These are phyloP conservation scores for Punctoribates punctum DNA, from an alignment of 2,888 invertebrate species.

Conservation along the genomic window DNA sequence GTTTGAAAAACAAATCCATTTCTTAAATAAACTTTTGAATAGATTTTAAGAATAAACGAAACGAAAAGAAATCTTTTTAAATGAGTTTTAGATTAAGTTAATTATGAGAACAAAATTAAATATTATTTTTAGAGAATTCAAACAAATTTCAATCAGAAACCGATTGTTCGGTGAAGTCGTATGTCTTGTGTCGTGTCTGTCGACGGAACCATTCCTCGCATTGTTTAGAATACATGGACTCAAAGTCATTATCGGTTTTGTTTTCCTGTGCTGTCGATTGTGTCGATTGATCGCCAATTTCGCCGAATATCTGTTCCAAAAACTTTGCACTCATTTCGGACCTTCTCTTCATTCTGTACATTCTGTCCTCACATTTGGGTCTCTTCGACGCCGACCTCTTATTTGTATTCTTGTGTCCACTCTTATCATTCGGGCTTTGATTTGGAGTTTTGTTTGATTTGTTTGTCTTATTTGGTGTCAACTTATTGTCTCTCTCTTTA, in stretches of 20 bases:
- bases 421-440: background rate
- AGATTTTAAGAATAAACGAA: too few species aligned
- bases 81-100: too few species aligned
- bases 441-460: background rate
- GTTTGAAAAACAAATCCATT: background rate
- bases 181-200: background rate
- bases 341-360: background rate
- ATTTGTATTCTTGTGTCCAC: background rate
- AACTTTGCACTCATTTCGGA: background rate
- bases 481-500: background rate
- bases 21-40: background rate
- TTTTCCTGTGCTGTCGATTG: background rate
- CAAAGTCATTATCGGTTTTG: background rate
- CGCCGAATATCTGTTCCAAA: background rate
- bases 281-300: background rate
- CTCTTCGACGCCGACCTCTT: background rate
- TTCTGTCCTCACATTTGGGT: too few species aligned
- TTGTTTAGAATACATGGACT: background rate
- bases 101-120: too few species aligned
- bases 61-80: too few species aligned
- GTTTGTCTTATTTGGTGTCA: background rate
- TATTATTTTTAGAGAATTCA: background rate
- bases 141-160: background rate
- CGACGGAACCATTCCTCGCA: background rate
- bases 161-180: background rate